Base-by-base conservation (phyloP, 2,113 vertebrate species). In the Aptenodytes patagonicus region DNA sequence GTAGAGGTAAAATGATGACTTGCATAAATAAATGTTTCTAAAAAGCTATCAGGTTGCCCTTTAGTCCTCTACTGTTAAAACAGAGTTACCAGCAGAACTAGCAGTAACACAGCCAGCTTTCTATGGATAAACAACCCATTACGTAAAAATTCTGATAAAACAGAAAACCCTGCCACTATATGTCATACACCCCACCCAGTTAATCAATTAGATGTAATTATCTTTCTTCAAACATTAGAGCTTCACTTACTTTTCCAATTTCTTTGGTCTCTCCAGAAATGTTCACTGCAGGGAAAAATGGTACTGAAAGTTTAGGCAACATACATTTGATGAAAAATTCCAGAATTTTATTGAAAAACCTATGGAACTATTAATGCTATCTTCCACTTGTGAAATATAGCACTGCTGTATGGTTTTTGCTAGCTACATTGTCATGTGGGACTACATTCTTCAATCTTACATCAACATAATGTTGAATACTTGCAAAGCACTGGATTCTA, bases 21-120 rank as follows among this genome's bases (percentile, higher is more conserved):
- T 95, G 55, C 69, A 93, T 64, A 91, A 94, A 87, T 62, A 60
- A 46, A 49, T 21, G 34, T 70, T 91, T 94, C 87, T 90, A 64
- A 94, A 93, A 97, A 79, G 36, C n/a, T 69, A 42, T 61, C 62
- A n/a, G 61, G 58, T 65, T 69, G 86, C 18, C 52, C 34, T 55
- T 87, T 71, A 83, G 73, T 83, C 57, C 87, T 77, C 78, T 66
- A 19, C 88, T 93, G 88, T 87, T 87, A 73, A 76, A 95, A 83
- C 26, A 64, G 68, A 78, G 51, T 91, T 77, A 64, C 2, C 62
- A 92, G 69, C 31, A 90, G 54, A 83, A 38, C 14, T 15, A 69
- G 26, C 22, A 70, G 38, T 7, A 49, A 75, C 14, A 28, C 24
- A 44, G 24, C 0, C 16, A 80, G 34, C 6, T 88, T 90, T 38